phyloP scores from a whole-genome alignment of 2,113 vertebrate genomes.

The Chloropsis hardwickii region DNA sequence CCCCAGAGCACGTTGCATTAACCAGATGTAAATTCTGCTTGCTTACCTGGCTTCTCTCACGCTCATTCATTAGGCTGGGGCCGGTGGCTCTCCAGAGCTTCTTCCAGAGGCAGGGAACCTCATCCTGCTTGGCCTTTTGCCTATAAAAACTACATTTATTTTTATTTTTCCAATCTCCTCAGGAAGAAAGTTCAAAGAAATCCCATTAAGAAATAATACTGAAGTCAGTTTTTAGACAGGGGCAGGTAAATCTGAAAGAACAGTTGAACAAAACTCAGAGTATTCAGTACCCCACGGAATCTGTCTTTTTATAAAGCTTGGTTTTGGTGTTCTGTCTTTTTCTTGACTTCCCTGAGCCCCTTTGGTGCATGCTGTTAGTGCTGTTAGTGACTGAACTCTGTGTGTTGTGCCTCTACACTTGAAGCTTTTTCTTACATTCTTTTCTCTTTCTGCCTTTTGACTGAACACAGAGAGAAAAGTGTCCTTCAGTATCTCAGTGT shows the following conservation, averaged over 20 bases:
- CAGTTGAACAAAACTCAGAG: not conserved
- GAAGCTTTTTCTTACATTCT: constrained; percentile 74
- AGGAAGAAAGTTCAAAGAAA: not conserved
- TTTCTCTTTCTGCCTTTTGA: constrained; percentile 79
- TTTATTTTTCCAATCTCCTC: not conserved
- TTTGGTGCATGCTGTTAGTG: constrained; percentile 71
- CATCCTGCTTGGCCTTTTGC: not conserved
- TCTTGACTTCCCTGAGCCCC: constrained; percentile 65
- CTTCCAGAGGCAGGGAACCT: constrained; percentile 26
- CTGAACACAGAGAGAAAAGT: constrained; percentile 90
- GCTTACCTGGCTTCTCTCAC: constrained; percentile 64
- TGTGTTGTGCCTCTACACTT: constrained; percentile 59
- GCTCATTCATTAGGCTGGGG: constrained; percentile 41
- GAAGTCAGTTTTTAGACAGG: not conserved
- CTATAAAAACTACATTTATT: not conserved
- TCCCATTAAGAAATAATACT: not conserved
- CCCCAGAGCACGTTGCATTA: constrained; percentile 75
- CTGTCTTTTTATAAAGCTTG: constrained; percentile 3
- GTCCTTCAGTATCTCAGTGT: constrained; percentile 89
- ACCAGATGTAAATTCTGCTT: constrained; percentile 76
- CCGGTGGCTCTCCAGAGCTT: not conserved
- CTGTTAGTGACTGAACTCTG: constrained; percentile 60
- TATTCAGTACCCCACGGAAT: not conserved
- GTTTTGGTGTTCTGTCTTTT: constrained; percentile 49
- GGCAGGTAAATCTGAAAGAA: not conserved